A percentile compares a stretch with the other conserved stretches of the same genome.
phyloP scores from a whole-genome alignment of 2,113 vertebrate species.

The Speoplatyrhinus poulsoni region DNA sequence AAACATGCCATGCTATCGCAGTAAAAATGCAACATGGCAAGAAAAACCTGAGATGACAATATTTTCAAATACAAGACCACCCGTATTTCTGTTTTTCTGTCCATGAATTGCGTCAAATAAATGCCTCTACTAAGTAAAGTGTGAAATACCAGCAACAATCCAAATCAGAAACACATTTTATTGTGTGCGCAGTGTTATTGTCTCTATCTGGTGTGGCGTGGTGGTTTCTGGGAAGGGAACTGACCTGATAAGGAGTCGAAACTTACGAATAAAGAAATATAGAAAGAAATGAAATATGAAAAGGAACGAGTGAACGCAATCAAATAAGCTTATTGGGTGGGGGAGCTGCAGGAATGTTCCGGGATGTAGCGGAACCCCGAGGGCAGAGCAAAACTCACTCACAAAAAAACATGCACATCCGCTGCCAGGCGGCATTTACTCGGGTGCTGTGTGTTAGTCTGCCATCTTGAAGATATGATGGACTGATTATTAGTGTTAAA shows the following conservation, averaged over 20 bases:
- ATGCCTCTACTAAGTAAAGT: too few relatives aligned
- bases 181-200: constrained; percentile 12
- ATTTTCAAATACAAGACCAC: background rate
- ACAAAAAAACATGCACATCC: constrained; percentile 31
- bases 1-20: constrained; percentile 5
- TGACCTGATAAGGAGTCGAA: constrained; percentile 25
- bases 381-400: constrained; percentile 46
- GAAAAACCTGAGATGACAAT: background rate
- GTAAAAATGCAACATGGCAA: too few relatives aligned
- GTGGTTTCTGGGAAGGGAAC: constrained; percentile 41
- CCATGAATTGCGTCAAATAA: too few relatives aligned
- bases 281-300: background rate
- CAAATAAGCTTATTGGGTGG: constrained; percentile 39
- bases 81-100: constrained; percentile 1
- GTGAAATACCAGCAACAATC: background rate
- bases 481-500: constrained; percentile 6
- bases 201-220: constrained; percentile 41
- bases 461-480: constrained; percentile 7
- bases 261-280: constrained; percentile 14
- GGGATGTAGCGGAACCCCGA: constrained; percentile 42
- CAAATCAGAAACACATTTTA: background rate
- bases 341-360: constrained; percentile 44
- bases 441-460: background rate
- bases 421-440: constrained; percentile 16
- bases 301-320: background rate